Conservation (phyloP, 2,888 invertebrate species). For the Drosophila colorata region DNA sequence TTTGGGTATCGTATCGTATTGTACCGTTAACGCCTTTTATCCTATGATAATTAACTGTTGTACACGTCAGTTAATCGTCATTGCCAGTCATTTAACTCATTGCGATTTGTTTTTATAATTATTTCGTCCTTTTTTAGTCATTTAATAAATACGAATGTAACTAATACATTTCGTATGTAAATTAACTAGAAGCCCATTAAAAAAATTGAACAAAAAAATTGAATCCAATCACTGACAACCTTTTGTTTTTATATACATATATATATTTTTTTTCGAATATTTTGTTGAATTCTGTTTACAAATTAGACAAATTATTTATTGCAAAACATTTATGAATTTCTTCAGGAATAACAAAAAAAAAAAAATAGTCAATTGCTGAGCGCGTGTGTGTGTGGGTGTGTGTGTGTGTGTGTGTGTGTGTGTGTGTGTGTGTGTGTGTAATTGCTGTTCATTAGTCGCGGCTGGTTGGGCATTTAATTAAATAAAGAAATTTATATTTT, state of each 20-base stretch:
- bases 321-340: constrained; percentile 23
- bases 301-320: constrained; percentile 32
- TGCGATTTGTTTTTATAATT: constrained; percentile 2
- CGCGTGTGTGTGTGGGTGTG: constrained; percentile 6
- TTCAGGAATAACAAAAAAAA: constrained; percentile 10
- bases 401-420: constrained; percentile 9
- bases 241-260: background rate
- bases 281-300: constrained; percentile 21
- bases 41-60: constrained; percentile 34
- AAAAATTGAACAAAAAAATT: background rate
- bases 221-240: background rate
- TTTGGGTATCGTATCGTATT: constrained; percentile 32
- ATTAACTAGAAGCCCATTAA: constrained; percentile 51
- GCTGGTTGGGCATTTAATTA: constrained; percentile 25
- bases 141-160: constrained; percentile 40
- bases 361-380: constrained; percentile 1
- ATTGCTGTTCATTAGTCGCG: constrained; percentile 32
- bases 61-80: constrained; percentile 25
- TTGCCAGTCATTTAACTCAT: constrained; percentile 11
- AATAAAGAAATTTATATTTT: constrained; percentile 34
- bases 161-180: constrained; percentile 43
- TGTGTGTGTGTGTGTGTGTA: constrained; percentile 17
- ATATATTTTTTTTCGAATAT: constrained; percentile 2
- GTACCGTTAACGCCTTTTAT: constrained; percentile 38
- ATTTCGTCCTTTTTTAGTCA: constrained; percentile 26